These are phyloP conservation scores for Capromys pilorides DNA, from an alignment of 2,797 vertebrate genomes.

Conservation along the genomic window DNA sequence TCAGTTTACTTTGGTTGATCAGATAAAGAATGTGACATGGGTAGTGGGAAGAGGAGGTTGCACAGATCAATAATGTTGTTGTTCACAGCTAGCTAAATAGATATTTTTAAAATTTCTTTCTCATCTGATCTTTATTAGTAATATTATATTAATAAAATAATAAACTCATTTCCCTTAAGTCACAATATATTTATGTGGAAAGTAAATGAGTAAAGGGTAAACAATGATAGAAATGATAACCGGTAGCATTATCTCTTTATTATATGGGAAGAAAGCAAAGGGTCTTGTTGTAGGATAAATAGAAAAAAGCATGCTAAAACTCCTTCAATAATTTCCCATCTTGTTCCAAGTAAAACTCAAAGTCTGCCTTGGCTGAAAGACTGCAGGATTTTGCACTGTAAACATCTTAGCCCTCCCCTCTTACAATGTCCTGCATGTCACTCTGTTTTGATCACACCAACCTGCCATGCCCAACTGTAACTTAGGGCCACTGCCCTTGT, in stretches of 20 bases:
- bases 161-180: background rate
- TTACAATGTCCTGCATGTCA: too few species aligned
- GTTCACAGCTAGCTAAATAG: background rate
- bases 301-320: background rate
- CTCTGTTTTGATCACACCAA: background rate
- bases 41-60: background rate
- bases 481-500: rapidly evolving
- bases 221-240: background rate
- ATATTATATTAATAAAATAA: background rate
- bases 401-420: background rate
- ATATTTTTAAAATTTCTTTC: background rate
- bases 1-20: background rate
- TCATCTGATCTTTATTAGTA: background rate
- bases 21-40: background rate
- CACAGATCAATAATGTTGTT: background rate
- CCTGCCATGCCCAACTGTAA: background rate
- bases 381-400: background rate
- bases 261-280: background rate
- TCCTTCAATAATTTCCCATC: background rate
- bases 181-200: background rate
- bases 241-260: background rate
- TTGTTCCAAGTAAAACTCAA: background rate
- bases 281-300: background rate
- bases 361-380: background rate
- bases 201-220: background rate